A percentile compares a stretch with the other conserved stretches of the same genome.
Evolutionary conservation across 2,797 vertebrate genomes (phyloP).

Genomic region (Echeneis naucrates): DNA sequence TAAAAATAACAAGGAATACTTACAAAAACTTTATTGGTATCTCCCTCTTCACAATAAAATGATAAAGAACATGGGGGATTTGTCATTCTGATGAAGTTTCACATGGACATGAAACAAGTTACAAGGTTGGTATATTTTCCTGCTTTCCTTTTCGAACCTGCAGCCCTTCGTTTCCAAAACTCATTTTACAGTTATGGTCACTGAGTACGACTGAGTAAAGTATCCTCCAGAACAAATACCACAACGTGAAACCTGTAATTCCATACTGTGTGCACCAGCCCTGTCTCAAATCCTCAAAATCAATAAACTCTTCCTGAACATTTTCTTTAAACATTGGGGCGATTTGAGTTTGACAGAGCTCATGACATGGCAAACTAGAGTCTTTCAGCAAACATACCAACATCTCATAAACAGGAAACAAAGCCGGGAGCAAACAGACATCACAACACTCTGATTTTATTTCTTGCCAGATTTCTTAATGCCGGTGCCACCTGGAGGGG

Average conservation of each 20-base stretch:
- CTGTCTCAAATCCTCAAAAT: conserved; percentile 5
- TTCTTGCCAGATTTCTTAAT: conserved; percentile 99
- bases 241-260: conserved; percentile 19
- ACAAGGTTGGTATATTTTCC: not conserved
- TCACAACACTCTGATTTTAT: conserved; percentile 68
- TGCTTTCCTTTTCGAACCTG: not conserved
- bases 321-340: not conserved
- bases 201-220: not conserved
- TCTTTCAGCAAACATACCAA: conserved; percentile 6
- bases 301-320: not conserved
- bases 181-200: not conserved
- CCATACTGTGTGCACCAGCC: not conserved
- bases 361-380: conserved; percentile 5
- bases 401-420: not conserved
- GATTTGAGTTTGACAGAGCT: conserved; percentile 7
- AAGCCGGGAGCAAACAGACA: conserved; percentile 5
- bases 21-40: conserved; percentile 79
- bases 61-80: conserved; percentile 15
- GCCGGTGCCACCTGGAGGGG: conserved; percentile 86
- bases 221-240: not conserved
- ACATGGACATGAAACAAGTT: conserved; percentile 12
- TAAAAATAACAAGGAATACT: conserved; percentile 31
- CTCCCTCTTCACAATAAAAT: conserved; percentile 48
- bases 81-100: conserved; percentile 16
- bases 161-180: conserved; percentile 1